Conservation (phyloP, 2,113 vertebrate species). For the Oceanites oceanicus region DNA sequence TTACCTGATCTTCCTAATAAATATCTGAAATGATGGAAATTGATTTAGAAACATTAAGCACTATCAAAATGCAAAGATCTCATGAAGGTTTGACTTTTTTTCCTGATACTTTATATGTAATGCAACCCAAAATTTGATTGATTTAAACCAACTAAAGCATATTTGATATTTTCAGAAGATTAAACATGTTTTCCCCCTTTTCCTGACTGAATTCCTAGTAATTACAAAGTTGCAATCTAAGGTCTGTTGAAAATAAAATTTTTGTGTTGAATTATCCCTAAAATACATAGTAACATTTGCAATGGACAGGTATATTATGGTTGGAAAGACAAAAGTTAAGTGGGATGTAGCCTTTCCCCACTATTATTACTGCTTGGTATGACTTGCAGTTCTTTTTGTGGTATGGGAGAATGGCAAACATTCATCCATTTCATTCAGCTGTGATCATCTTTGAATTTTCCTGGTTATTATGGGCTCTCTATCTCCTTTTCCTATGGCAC, state of each 20-base stretch:
- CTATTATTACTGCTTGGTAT: not conserved
- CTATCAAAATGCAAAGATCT: not conserved
- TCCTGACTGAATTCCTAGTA: not conserved
- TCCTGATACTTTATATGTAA: not conserved
- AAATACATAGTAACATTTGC: not conserved
- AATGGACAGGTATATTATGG: not conserved
- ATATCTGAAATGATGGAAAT: not conserved
- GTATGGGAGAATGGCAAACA: not conserved
- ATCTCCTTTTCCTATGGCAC: not conserved
- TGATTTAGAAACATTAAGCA: not conserved
- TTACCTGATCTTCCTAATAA: not conserved
- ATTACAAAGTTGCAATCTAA: not conserved
- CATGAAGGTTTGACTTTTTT: not conserved
- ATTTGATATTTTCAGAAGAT: not conserved
- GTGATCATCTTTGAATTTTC: not conserved
- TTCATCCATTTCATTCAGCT: not conserved
- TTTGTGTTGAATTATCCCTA: not conserved
- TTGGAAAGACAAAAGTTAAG: not conserved
- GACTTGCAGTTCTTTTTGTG: not conserved
- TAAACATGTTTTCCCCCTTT: not conserved
- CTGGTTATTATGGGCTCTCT: not conserved
- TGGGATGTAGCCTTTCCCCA: not conserved
- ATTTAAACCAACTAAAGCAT: not conserved
- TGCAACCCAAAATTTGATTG: not conserved
- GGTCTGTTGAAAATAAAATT: not conserved